Evolutionary conservation across 1,140 invertebrate species (phyloP).

Genomic region (Tyrophagus putrescentiae): DNA sequence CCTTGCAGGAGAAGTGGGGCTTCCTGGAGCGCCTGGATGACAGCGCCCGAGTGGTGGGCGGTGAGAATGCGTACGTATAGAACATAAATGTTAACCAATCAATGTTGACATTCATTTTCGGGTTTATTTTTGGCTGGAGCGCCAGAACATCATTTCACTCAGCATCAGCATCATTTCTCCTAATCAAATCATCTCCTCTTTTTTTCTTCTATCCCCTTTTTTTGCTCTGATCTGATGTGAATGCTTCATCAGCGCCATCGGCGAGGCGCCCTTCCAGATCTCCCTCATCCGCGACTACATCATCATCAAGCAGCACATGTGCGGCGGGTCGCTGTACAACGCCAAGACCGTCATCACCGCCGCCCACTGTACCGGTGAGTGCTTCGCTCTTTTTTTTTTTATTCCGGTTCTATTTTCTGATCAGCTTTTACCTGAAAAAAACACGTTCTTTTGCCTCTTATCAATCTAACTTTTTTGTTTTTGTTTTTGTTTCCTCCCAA

Average conservation of each 20-base stretch:
- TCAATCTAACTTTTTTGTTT: not conserved
- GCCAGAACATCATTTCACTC: no score
- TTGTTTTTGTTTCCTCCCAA: no score
- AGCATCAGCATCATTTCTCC: no score
- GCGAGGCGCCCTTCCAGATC: constrained; percentile 5
- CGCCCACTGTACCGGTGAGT: constrained; percentile 15
- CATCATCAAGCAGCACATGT: constrained; percentile 9
- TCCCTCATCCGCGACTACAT: not conserved
- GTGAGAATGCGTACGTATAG: no score
- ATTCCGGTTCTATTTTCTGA: not conserved
- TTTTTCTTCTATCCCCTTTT: no score
- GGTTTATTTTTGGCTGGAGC: no score
- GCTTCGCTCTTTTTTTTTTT: no score
- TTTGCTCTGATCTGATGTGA: no score
- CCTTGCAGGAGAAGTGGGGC: not conserved
- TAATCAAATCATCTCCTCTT: no score
- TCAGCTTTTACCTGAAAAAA: not conserved
- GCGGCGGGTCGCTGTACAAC: constrained; percentile 14
- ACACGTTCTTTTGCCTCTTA: not conserved
- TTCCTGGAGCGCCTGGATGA: not conserved
- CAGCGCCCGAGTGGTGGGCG: not conserved
- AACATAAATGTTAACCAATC: no score
- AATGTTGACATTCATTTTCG: no score
- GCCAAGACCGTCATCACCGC: constrained; percentile 9
- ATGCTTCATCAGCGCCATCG: no score